Percentiles rank a stretch among this genome's conserved stretches.
phyloP scores from a whole-genome alignment of 30 jellyfish, hydroid and myxozoan species.

The Catostylus mosaicus region DNA sequence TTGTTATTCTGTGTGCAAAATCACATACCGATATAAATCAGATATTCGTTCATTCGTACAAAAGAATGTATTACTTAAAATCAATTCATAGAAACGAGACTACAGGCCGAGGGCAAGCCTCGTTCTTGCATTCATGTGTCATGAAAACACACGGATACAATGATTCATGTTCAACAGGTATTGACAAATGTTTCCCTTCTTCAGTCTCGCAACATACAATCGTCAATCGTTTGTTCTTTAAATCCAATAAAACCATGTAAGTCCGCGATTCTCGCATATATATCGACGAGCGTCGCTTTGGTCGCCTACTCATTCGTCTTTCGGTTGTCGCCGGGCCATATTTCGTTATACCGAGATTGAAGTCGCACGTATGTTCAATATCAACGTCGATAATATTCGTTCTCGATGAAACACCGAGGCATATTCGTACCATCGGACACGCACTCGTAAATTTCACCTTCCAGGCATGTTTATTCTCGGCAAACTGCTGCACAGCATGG shows the following conservation, averaged over 20 bases:
- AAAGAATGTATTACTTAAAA: too few relatives aligned
- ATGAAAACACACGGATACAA: slow-evolving; percentile 75
- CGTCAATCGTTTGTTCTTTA: slow-evolving; percentile 61
- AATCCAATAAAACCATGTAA: slow-evolving; percentile 60
- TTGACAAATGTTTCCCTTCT: slow-evolving; percentile 61
- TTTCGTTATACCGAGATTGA: slow-evolving; percentile 66
- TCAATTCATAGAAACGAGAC: slow-evolving; percentile 35
- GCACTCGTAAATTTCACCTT: slow-evolving; percentile 70
- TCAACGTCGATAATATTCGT: slow-evolving; percentile 71
- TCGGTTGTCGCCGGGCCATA: slow-evolving; percentile 62
- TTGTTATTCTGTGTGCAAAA: too few relatives aligned
- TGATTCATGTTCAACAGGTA: slow-evolving; percentile 50
- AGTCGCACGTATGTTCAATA: slow-evolving; percentile 69
- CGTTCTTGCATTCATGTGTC: slow-evolving; percentile 75
- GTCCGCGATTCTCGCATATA: slow-evolving; percentile 72
- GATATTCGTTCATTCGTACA: too few relatives aligned
- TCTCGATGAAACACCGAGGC: slow-evolving; percentile 73
- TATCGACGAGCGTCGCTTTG: slow-evolving; percentile 67
- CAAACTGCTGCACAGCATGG: slow-evolving; percentile 70
- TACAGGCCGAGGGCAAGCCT: slow-evolving; percentile 74
- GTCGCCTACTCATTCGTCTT: slow-evolving; percentile 47
- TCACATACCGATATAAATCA: too few relatives aligned
- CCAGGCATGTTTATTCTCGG: slow-evolving; percentile 69
- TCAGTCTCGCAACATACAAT: slow-evolving; percentile 74
- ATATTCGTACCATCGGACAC: slow-evolving; percentile 71